Evolutionary conservation across 2,113 vertebrate genomes (phyloP).

Genomic region (Syngnathus typhle): DNA sequence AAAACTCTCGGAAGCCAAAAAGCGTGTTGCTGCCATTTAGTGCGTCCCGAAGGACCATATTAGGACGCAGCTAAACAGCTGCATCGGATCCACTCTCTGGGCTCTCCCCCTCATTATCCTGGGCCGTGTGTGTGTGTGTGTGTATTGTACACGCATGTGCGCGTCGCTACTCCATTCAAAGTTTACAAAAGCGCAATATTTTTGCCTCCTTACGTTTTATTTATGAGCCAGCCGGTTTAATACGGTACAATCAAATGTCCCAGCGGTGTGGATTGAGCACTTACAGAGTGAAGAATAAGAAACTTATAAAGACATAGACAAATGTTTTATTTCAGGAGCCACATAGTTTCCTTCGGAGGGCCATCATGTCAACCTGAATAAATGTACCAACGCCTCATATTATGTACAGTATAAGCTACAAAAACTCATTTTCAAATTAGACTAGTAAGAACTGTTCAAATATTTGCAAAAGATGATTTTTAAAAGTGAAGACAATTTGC

Average conservation of each 20-base stretch:
- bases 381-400: no score
- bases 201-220: neutral
- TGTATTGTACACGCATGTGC: conserved; percentile 15
- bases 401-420: no score
- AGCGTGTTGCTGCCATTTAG: conserved; percentile 49
- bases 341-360: no score
- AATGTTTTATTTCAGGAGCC: no score
- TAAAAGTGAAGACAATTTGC: no score
- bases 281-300: no score
- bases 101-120: conserved; percentile 55
- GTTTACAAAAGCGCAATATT: conserved; percentile 28
- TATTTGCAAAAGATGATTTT: no score
- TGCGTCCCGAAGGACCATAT: conserved; percentile 52
- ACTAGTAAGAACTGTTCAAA: no score
- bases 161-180: conserved; percentile 48
- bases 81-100: conserved; percentile 47
- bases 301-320: no score
- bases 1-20: conserved; percentile 34
- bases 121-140: conserved; percentile 26
- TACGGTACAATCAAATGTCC: neutral
- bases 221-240: neutral
- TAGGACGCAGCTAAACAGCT: conserved; percentile 59
- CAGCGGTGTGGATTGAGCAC: no score
- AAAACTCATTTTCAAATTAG: no score
- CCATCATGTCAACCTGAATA: no score